phyloP scores from a whole-genome alignment of 2,797 vertebrate genomes.

The Pangasius larnaudii region DNA sequence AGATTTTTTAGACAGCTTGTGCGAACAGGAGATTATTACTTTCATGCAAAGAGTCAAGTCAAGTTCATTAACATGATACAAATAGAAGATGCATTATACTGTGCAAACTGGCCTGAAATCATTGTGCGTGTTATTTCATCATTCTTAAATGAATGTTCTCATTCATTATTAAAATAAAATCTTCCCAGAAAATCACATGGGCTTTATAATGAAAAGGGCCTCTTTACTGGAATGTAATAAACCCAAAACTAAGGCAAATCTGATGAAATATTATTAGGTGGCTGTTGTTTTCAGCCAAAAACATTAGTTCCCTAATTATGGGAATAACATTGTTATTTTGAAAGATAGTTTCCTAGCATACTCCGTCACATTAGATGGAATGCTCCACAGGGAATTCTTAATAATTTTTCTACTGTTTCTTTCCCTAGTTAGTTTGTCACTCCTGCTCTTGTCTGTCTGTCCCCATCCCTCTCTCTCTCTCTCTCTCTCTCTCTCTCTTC shows the following conservation, averaged over 20 bases:
- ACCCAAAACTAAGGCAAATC: neutral
- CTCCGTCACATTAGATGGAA: neutral
- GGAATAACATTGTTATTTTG: neutral
- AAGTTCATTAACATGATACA: neutral
- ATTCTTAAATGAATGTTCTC: neutral
- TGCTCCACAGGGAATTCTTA: neutral
- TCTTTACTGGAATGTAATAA: neutral
- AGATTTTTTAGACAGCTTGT: neutral
- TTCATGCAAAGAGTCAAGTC: neutral
- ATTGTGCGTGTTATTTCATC: neutral
- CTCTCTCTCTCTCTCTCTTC: slow-evolving; percentile 1
- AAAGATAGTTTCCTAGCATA: neutral
- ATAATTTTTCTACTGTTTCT: neutral
- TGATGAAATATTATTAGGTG: neutral
- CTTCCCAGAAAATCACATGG: neutral
- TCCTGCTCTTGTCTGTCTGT: neutral
- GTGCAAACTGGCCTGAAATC: neutral
- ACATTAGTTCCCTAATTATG: neutral
- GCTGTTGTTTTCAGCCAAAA: neutral
- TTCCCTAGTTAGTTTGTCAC: neutral
- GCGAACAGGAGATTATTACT: neutral
- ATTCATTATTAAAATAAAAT: neutral
- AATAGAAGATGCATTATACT: neutral
- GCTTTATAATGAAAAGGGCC: neutral
- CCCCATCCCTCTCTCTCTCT: neutral